A percentile compares a stretch with the other conserved stretches of the same genome.
These are phyloP conservation scores for Rhynchotus rufescens DNA, from an alignment of 2,797 vertebrate species.

Conservation along the genomic window DNA sequence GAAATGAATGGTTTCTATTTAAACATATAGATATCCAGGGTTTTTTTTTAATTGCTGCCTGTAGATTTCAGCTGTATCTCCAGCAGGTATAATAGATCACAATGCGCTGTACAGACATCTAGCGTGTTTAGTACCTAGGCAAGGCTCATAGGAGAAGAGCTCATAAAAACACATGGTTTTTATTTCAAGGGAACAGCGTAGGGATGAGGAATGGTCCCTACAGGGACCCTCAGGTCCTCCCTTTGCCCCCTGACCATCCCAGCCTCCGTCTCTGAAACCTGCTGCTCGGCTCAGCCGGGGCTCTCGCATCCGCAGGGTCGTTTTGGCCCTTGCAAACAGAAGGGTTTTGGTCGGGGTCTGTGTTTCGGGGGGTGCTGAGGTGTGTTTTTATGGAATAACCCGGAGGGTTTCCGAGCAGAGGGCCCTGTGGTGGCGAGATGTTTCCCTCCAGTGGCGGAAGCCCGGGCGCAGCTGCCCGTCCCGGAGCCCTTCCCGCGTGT, in stretches of 20 bases:
- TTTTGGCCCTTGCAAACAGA: not conserved
- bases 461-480: not conserved
- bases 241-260: not conserved
- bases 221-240: not conserved
- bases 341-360: not conserved
- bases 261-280: not conserved
- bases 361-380: not conserved
- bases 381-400: not conserved
- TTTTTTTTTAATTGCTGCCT: not conserved
- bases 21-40: not conserved
- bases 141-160: constrained; percentile 46
- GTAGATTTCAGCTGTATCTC: constrained; percentile 26
- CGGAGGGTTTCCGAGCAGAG: constrained; percentile 10
- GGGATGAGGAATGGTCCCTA: not conserved
- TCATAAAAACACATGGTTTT: not conserved
- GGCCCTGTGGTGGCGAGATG: not conserved
- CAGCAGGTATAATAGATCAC: not conserved
- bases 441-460: constrained; percentile 66
- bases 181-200: constrained; percentile 26
- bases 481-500: rapidly evolving
- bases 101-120: constrained; percentile 3
- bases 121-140: constrained; percentile 5
- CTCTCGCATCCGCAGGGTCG: not conserved
- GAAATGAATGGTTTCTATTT: constrained; percentile 55
- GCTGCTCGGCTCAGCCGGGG: not conserved